A percentile compares a stretch with the other conserved stretches of the same genome.
These are phyloP conservation scores for Frankliniella intonsa DNA, from an alignment of 2,888 invertebrate genomes.

Conservation along the genomic window DNA sequence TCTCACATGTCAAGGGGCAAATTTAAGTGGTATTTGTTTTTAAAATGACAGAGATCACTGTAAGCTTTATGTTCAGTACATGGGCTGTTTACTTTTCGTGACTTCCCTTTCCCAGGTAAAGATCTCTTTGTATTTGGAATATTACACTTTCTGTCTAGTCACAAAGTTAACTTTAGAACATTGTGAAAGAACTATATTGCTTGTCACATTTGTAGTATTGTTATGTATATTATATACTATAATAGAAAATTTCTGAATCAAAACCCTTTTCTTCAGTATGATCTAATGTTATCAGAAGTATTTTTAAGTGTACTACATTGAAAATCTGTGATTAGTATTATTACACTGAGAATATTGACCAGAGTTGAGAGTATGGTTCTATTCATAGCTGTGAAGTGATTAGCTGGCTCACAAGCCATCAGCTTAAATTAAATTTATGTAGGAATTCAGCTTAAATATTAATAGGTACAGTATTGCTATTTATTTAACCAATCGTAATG, in stretches of 20 bases:
- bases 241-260: neutral
- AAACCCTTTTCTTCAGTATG: constrained; percentile 4
- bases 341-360: constrained; percentile 1
- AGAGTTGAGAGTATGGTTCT: constrained; percentile 5
- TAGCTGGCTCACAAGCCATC: constrained; percentile 8
- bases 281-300: neutral
- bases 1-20: neutral
- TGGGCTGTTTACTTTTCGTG: neutral
- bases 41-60: neutral
- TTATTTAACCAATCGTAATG: neutral
- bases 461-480: neutral
- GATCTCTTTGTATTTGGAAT: neutral
- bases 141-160: neutral
- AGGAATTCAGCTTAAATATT: constrained; percentile 8
- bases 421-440: neutral
- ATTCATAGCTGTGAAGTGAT: constrained; percentile 6
- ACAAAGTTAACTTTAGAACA: neutral
- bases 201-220: constrained; percentile 3
- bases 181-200: neutral
- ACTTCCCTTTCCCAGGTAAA: neutral
- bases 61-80: neutral
- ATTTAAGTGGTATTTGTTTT: neutral
- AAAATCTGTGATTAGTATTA: constrained; percentile 25
- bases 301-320: constrained; percentile 3
- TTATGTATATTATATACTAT: neutral